Evolutionary conservation across 2,113 vertebrate genomes (phyloP).

Genomic region (Dendrocopos noguchii): DNA sequence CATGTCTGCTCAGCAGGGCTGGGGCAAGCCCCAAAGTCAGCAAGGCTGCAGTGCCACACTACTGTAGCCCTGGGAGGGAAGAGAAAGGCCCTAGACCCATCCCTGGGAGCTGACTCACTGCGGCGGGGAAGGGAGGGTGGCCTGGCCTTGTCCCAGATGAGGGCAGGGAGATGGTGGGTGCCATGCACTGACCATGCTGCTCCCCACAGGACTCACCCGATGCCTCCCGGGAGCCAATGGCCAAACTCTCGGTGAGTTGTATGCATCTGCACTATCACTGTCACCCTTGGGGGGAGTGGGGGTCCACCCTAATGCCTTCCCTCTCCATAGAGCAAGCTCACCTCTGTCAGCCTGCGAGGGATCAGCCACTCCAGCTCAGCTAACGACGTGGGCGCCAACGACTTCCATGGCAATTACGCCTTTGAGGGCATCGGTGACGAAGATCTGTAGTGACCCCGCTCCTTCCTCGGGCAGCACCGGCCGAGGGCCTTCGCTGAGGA

Average conservation of each 20-base stretch:
- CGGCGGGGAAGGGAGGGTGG: too few relatives aligned
- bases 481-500: slow-evolving; percentile 49
- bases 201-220: slow-evolving; percentile 90
- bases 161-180: fast-evolving
- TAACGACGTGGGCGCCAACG: slow-evolving; percentile 86
- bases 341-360: slow-evolving; percentile 91
- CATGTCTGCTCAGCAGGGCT: too few relatives aligned
- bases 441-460: slow-evolving; percentile 84
- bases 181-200: neutral
- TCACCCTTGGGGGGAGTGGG: neutral
- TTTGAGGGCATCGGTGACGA: slow-evolving; percentile 99
- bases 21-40: too few relatives aligned
- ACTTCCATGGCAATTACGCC: slow-evolving; percentile 96
- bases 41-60: neutral
- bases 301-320: neutral
- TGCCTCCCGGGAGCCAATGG: slow-evolving; percentile 86
- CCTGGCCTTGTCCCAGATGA: neutral
- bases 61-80: neutral
- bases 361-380: slow-evolving; percentile 91
- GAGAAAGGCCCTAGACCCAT: neutral
- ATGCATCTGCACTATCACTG: neutral
- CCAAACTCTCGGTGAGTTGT: slow-evolving; percentile 93
- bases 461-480: neutral
- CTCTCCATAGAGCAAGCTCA: slow-evolving; percentile 89
- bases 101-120: neutral